Evolutionary conservation across 2,888 invertebrate genomes (phyloP).

Genomic region (Caenorhabditis sp.): DNA sequence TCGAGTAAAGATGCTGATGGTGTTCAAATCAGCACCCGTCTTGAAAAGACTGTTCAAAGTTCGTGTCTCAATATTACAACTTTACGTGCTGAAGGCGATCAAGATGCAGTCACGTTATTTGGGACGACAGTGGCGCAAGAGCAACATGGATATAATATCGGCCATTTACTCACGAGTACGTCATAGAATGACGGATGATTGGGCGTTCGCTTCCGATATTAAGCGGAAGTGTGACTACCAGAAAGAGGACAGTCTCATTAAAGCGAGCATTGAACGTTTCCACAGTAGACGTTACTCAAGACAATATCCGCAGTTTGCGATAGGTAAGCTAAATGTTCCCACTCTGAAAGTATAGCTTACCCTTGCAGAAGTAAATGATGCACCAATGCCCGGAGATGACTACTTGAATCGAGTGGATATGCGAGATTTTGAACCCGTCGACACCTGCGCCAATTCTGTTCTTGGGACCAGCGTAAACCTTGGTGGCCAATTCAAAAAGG

Average conservation of each 20-base stretch:
- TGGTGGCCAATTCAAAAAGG: conserved; percentile 82
- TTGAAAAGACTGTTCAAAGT: conserved; percentile 94
- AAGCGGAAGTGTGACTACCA: conserved; percentile 84
- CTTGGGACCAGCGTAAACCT: conserved; percentile 60
- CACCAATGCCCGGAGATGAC: conserved; percentile 73
- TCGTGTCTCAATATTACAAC: conserved; percentile 89
- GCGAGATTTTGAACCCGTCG: conserved; percentile 75
- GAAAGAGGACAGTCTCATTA: conserved; percentile 95
- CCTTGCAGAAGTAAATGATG: conserved; percentile 69
- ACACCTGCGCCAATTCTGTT: conserved; percentile 75
- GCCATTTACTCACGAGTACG: conserved; percentile 95
- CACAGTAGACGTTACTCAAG: conserved; percentile 92
- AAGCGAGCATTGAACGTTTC: conserved; percentile 95
- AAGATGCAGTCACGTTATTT: conserved; percentile 99
- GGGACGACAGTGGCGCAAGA: conserved; percentile 98
- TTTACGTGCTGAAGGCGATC: conserved; percentile 96
- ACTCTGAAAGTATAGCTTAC: background rate
- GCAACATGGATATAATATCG: conserved; percentile 99
- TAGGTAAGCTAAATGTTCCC: conserved; percentile 61
- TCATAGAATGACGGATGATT: conserved; percentile 94
- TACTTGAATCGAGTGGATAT: conserved; percentile 72
- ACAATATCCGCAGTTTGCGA: conserved; percentile 75
- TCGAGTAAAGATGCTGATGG: conserved; percentile 93
- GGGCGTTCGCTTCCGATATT: conserved; percentile 98
- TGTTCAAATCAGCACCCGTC: conserved; percentile 99